Conservation (phyloP, 2,113 vertebrate species). For the Furnarius figulus region DNA sequence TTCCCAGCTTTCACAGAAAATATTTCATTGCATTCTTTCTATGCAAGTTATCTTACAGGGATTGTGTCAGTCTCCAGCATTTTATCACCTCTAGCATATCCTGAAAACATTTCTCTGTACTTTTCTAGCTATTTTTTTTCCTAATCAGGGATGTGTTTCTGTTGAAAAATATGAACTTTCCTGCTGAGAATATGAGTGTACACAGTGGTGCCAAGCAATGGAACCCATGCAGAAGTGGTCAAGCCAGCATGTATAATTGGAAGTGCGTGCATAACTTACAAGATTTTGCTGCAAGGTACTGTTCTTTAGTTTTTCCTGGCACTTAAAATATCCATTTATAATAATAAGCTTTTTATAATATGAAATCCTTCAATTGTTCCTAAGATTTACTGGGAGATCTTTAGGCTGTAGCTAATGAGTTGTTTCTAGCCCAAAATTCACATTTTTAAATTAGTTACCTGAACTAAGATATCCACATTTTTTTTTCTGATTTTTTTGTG, state of each 20-base stretch:
- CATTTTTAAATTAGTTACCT: background rate
- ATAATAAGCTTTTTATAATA: background rate
- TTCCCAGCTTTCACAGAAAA: conserved; percentile 52
- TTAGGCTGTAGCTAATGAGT: background rate
- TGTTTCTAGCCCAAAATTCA: background rate
- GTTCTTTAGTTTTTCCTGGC: background rate
- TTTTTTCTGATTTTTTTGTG: background rate
- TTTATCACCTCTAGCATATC: background rate
- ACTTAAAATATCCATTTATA: conserved; percentile 3
- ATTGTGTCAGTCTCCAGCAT: background rate
- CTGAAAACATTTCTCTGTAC: background rate
- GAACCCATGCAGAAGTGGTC: background rate
- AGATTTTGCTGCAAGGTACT: background rate
- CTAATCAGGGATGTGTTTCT: background rate
- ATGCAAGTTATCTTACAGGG: background rate
- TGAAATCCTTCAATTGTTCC: background rate
- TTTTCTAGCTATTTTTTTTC: background rate
- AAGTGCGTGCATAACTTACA: background rate
- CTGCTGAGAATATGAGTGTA: background rate
- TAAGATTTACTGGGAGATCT: background rate
- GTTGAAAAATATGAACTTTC: background rate
- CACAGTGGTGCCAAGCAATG: background rate
- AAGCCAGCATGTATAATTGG: background rate
- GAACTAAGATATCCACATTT: background rate
- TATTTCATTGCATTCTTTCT: conserved; percentile 20